Evolutionary conservation across 2,797 vertebrate genomes (phyloP), one percentile per base, ranked within the genome.

Genomic region (Coranthus polyacanthus): DNA sequence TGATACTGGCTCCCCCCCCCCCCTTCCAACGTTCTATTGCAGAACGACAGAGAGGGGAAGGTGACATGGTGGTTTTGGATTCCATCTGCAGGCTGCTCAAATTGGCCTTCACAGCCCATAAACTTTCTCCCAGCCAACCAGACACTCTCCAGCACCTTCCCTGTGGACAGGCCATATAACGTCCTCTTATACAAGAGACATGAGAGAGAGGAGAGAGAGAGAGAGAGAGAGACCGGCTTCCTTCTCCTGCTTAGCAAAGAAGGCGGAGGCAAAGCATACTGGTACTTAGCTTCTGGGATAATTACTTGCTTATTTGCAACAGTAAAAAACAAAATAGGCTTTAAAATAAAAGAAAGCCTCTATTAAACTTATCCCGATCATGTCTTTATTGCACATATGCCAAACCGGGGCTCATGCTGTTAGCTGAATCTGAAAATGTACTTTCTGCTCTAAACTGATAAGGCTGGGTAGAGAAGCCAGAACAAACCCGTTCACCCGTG

Each of bases 81-180:
- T 85, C 63, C 43, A 66, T 84, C 71, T 76, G 78, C 72, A 62
- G 75, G 55, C 68, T 65, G 73, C 65, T 86, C 38, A 90, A 84
- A 92, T 88, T 86, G 86, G 87, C 87, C 88, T 92, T 93, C 88
- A 88, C 85, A 92, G 85, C 57, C 85, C 83, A 88, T 92, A 88
- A 92, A 92, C 72, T 71, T 74, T 64, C 68, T 59, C 65, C 59
- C 53, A 68, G 72, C 57, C 67, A 76, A 73, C 64, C 79, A 75
- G 79, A 83, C 78, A 64, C 61, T 77, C 77, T 85, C 68, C 17
- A 68, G 57, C 50, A 70, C 61, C 68, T 82, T 68, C 78, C 69
- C 66, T 36, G 32, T 81, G 75, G 86, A 88, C 65, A 61, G 74
- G 43, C 69, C 67, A 68, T 75, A 86, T 87, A 84, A 84, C 57